Evolutionary conservation across 2,113 vertebrate genomes (phyloP).

Genomic region (Channa maculata): DNA sequence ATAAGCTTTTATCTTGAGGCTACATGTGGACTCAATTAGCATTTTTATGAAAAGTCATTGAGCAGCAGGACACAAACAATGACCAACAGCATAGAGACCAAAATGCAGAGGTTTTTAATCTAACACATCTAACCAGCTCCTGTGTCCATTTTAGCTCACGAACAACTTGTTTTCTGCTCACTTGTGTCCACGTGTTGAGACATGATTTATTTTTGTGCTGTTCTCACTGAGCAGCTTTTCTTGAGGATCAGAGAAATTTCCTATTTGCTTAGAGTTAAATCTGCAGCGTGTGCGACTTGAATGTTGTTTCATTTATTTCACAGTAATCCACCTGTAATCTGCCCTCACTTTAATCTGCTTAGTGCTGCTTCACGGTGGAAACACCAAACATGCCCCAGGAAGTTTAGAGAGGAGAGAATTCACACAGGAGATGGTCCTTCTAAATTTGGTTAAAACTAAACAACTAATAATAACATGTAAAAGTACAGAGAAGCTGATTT

Average conservation of each 20-base stretch:
- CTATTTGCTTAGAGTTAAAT: conserved; percentile 9
- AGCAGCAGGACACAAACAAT: neutral
- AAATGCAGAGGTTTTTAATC: neutral
- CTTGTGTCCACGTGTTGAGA: neutral
- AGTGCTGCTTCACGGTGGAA: conserved; percentile 16
- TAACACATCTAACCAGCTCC: neutral
- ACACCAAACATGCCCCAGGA: conserved; percentile 11
- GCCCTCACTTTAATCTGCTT: conserved; percentile 31
- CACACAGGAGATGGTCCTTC: neutral
- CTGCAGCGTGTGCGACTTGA: conserved; percentile 6
- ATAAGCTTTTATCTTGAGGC: neutral
- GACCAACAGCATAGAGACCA: neutral
- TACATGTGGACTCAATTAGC: neutral
- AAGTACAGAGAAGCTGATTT: too few relatives aligned
- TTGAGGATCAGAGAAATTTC: conserved; percentile 1
- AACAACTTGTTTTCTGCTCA: neutral
- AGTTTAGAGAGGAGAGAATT: neutral
- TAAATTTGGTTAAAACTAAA: too few relatives aligned
- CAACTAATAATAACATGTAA: too few relatives aligned
- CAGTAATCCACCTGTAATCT: conserved; percentile 53
- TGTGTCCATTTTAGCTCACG: neutral
- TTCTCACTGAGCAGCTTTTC: too few relatives aligned
- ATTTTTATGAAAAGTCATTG: conserved; percentile 5
- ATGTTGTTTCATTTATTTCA: conserved; percentile 28
- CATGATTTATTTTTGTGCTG: neutral